Evolutionary conservation across 1,140 invertebrate genomes (phyloP), one percentile per base, ranked within the genome.

Genomic region (Andricus grossulariae): DNA sequence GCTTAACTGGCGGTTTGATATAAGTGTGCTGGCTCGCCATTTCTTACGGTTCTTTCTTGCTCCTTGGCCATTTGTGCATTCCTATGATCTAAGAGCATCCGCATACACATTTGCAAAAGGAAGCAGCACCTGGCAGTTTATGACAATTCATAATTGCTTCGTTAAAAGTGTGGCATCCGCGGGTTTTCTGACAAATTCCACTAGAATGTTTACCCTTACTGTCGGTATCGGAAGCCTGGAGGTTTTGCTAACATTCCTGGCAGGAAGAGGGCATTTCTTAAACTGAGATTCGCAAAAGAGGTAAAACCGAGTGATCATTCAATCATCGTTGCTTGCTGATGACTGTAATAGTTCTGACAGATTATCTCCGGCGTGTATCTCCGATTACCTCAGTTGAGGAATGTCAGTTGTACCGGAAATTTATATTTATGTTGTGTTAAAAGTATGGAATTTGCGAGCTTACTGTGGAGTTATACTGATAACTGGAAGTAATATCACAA

Each of bases 21-120:
- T 79, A 78, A 85, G 82, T 80, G 77, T 80, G 70, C 57, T 52
- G 5, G 52, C 52, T 73, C 74, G 70, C 72, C 21, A 74, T 78
- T 84, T 83, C 81, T 87, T 87, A 86, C 85, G 83, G 86, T 88
- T 88, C 84, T 88, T 86, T 78, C 66, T 73, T 71, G 39, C 75
- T 71, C 74, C 73, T 80, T 72, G 81, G 72, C 72, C 21, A 77
- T 81, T 72, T 78, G 77, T 49, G 75, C 79, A 83, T 84, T 86
- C 82, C 74, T 66, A 1, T 19, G 50, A n/a, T 78, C 72, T 71
- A 50, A n/a, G 32, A 21, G 73, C 51, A 74, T 73, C 57, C 57
- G 57, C 16, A 66, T 66, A 66, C 5, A 66, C 11, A 21, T 13
- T 16, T 16, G 39, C 39, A 10, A 45, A 45, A 32, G 21, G 25